phyloP scores from a whole-genome alignment of 1,140 invertebrate species.

The Homalodisca vitripennis region DNA sequence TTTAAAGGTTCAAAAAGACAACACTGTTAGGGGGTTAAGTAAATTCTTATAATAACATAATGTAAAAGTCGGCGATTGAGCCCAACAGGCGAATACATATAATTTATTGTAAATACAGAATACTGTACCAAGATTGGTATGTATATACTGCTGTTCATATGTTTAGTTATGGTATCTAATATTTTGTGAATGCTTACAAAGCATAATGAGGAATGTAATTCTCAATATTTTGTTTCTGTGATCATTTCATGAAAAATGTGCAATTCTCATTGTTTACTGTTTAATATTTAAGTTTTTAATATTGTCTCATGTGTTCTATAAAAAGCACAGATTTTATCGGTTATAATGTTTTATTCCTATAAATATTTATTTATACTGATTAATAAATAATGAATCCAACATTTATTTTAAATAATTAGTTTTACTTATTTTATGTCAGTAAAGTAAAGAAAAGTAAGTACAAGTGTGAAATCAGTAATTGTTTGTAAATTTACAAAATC shows the following conservation, averaged over 20 bases:
- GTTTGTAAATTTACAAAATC: no score
- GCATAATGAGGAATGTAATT: constrained; percentile 35
- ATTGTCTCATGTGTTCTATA: background rate
- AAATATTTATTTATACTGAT: background rate
- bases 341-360: background rate
- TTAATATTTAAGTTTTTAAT: background rate
- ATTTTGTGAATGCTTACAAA: constrained; percentile 22
- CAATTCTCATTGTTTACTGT: background rate
- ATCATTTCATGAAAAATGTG: constrained; percentile 6
- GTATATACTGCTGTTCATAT: background rate
- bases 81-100: background rate
- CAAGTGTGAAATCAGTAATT: no score
- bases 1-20: no score
- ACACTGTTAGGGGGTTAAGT: background rate
- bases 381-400: background rate
- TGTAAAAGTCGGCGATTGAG: background rate
- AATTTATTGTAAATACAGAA: background rate
- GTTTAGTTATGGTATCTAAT: constrained; percentile 19
- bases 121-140: background rate
- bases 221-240: constrained; percentile 32
- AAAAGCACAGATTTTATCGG: background rate
- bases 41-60: background rate
- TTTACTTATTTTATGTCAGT: background rate
- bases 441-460: no score
- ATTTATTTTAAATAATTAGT: background rate